phyloP scores from a whole-genome alignment of 1,140 invertebrate genomes.

The Lutraria rhynchaena region DNA sequence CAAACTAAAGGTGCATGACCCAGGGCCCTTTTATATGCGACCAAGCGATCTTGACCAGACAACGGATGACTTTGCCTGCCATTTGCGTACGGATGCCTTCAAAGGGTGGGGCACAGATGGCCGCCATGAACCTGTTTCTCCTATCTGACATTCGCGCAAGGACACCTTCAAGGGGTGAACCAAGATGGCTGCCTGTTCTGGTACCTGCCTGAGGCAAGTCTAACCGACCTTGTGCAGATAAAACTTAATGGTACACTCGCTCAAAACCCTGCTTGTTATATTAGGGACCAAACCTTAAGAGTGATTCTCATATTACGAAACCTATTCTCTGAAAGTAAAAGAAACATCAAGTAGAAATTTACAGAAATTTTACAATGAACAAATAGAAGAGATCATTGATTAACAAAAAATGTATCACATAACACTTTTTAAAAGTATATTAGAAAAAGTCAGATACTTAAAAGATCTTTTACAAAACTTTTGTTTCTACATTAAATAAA shows the following conservation, averaged over 20 bases:
- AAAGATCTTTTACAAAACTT: too few species aligned
- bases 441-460: too few species aligned
- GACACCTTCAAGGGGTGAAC: constrained; percentile 35
- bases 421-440: too few species aligned
- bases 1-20: constrained; percentile 51
- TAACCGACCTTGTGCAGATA: background rate
- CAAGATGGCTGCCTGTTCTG: constrained; percentile 27
- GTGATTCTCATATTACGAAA: constrained; percentile 49
- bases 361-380: background rate
- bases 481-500: background rate
- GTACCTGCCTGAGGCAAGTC: constrained; percentile 7
- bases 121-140: too few species aligned
- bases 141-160: background rate
- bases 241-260: constrained; percentile 29
- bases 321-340: constrained; percentile 55
- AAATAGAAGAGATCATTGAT: background rate
- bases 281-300: constrained; percentile 50
- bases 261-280: constrained; percentile 37
- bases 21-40: constrained; percentile 1
- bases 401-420: too few species aligned
- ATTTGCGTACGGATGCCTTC: constrained; percentile 32
- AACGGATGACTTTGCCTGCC: constrained; percentile 21
- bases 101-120: too few species aligned
- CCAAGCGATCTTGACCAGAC: constrained; percentile 9
- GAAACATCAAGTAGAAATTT: constrained; percentile 26